phyloP scores from a whole-genome alignment of 2,797 vertebrate species.

The Fistularia commersonii region DNA sequence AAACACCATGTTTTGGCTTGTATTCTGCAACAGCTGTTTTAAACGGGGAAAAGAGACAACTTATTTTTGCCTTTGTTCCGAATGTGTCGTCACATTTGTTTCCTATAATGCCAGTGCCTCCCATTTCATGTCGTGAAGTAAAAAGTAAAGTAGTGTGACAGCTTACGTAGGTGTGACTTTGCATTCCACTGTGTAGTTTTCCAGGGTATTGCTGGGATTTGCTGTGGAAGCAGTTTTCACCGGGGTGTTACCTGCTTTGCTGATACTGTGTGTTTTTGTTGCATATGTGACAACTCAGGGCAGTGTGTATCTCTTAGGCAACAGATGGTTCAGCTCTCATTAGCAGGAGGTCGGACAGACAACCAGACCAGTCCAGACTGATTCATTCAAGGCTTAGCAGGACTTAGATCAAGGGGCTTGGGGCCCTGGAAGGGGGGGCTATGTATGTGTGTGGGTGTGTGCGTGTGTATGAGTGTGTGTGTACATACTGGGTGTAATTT shows the following conservation, averaged over 20 bases:
- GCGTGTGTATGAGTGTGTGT: background rate
- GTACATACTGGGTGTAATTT: slow-evolving; percentile 13
- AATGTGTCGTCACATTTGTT: no score
- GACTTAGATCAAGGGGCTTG: slow-evolving; percentile 50
- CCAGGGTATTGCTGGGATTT: background rate
- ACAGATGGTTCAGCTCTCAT: slow-evolving; percentile 67
- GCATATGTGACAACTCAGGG: slow-evolving; percentile 26
- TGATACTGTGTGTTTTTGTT: slow-evolving; percentile 47
- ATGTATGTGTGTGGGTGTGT: background rate
- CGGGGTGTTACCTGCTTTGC: slow-evolving; percentile 2
- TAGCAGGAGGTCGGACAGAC: slow-evolving; percentile 62
- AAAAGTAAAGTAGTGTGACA: no score
- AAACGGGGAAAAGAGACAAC: no score
- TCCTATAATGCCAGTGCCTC: no score
- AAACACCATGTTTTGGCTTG: no score
- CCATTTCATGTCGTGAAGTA: no score
- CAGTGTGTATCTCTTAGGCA: slow-evolving; percentile 33
- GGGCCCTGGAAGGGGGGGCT: slow-evolving; percentile 19
- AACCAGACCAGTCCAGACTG: slow-evolving; percentile 56
- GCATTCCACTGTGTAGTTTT: background rate
- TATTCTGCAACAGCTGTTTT: no score
- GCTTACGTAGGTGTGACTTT: slow-evolving; percentile 1
- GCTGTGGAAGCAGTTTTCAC: slow-evolving; percentile 2
- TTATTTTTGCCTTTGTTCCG: no score
- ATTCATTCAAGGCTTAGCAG: slow-evolving; percentile 63